These are phyloP conservation scores for Lepeophtheirus nordmannii DNA, from an alignment of 2,888 invertebrate genomes.

Conservation along the genomic window DNA sequence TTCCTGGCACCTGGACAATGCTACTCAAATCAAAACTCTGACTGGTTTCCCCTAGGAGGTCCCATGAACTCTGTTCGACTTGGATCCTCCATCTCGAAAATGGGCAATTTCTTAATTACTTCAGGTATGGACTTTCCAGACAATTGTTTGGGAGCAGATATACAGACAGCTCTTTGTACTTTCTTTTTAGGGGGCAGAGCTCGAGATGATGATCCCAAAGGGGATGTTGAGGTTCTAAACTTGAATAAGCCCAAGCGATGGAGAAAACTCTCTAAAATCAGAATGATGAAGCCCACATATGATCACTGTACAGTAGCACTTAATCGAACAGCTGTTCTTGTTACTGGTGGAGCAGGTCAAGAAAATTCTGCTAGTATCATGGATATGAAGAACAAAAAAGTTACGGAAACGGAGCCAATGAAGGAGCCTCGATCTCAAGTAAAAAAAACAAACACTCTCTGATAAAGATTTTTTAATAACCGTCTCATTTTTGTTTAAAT, in stretches of 20 bases:
- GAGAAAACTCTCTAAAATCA: slow-evolving; percentile 17
- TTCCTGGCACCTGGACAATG: slow-evolving; percentile 13
- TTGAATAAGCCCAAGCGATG: slow-evolving; percentile 8
- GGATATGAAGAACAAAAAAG: slow-evolving; percentile 12
- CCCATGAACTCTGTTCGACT: slow-evolving; percentile 12
- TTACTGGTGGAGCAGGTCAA: slow-evolving; percentile 19
- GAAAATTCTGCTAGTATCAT: slow-evolving; percentile 5
- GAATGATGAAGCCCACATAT: slow-evolving; percentile 13
- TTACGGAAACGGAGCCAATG: neutral
- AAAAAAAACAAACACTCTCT: neutral
- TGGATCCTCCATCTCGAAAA: slow-evolving; percentile 9
- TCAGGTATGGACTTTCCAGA: neutral
- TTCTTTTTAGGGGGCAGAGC: neutral
- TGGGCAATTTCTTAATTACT: slow-evolving; percentile 16
- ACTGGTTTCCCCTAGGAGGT: slow-evolving; percentile 9
- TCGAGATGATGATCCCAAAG: neutral
- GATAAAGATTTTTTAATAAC: neutral
- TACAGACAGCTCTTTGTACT: neutral
- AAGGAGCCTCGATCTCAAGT: slow-evolving; percentile 13
- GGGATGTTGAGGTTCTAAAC: slow-evolving; percentile 10
- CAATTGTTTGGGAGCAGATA: too few species aligned
- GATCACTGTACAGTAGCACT: slow-evolving; percentile 17
- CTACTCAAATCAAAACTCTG: neutral
- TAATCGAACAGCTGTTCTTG: slow-evolving; percentile 5
- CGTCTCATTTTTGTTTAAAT: too few species aligned